A percentile compares a stretch with the other conserved stretches of the same genome.
These are phyloP conservation scores for Eumacrocentrus americanus DNA, from an alignment of 2,888 invertebrate species.

Conservation along the genomic window DNA sequence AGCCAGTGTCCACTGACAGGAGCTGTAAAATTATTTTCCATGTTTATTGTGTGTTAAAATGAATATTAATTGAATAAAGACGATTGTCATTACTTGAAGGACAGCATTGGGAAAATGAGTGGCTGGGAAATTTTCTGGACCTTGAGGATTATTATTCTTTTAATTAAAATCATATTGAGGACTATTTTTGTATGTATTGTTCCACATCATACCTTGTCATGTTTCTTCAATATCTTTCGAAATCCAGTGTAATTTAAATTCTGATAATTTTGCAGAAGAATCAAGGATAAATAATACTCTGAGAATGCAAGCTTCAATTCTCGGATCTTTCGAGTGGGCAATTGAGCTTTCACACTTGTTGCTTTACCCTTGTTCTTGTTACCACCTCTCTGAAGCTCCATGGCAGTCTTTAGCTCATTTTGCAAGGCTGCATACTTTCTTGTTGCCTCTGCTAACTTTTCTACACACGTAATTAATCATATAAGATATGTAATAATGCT, in stretches of 20 bases:
- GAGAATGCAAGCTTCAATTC: conserved; percentile 97
- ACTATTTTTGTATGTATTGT: neutral
- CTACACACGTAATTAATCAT: conserved; percentile 63
- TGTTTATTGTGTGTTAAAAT: neutral
- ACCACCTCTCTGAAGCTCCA: conserved; percentile 58
- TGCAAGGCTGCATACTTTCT: conserved; percentile 90
- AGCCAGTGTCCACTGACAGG: conserved; percentile 81
- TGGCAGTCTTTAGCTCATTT: conserved; percentile 75
- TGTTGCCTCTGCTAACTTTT: conserved; percentile 97
- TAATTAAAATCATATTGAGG: no score
- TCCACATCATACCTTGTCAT: conserved; percentile 89
- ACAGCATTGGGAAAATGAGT: neutral
- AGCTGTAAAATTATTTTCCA: conserved; percentile 65
- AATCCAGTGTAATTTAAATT: conserved; percentile 98
- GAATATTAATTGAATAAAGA: neutral
- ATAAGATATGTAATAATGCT: neutral
- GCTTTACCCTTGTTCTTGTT: conserved; percentile 58
- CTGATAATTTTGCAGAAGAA: conserved; percentile 97
- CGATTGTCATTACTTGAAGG: neutral
- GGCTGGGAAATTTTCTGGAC: neutral
- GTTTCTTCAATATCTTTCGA: conserved; percentile 98
- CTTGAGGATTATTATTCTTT: conserved; percentile 2
- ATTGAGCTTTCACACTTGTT: conserved; percentile 59
- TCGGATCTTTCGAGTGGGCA: conserved; percentile 81
- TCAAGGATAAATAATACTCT: conserved; percentile 96